Conservation (phyloP, 1,140 invertebrate species). For the Lordiphosa clarofinis region DNA sequence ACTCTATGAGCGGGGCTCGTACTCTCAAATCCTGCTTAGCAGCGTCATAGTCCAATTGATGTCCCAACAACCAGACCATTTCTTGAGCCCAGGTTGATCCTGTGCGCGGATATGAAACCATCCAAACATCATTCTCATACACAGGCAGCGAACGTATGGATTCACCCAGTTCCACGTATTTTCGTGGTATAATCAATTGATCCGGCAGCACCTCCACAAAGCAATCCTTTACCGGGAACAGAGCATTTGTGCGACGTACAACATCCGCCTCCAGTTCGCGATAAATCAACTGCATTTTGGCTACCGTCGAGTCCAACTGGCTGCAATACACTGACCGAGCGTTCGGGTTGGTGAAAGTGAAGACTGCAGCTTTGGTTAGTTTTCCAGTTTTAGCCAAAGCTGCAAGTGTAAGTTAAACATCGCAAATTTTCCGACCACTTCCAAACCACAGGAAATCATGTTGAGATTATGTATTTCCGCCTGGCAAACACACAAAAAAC, state of each 20-base stretch:
- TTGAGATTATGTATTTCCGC: too few species aligned
- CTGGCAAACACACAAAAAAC: too few species aligned
- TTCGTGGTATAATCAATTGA: conserved; percentile 84
- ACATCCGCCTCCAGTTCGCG: conserved; percentile 83
- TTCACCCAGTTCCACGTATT: conserved; percentile 84
- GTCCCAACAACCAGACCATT: conserved; percentile 91
- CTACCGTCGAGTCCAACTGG: conserved; percentile 13
- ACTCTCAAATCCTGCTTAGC: conserved; percentile 86
- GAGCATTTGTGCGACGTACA: conserved; percentile 82
- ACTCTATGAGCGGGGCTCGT: conserved; percentile 81
- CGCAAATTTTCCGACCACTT: not conserved
- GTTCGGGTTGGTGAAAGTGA: conserved; percentile 41
- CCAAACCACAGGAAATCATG: too few species aligned
- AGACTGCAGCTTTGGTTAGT: conserved; percentile 18
- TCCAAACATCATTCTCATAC: conserved; percentile 87
- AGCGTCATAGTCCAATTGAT: conserved; percentile 88
- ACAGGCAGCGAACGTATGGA: conserved; percentile 85
- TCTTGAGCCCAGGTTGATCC: conserved; percentile 94
- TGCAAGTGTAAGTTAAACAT: conserved; percentile 10
- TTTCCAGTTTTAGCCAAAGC: conserved; percentile 12
- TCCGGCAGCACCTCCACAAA: conserved; percentile 87
- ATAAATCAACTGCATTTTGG: conserved; percentile 81
- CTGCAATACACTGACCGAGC: conserved; percentile 27
- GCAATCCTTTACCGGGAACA: conserved; percentile 85
- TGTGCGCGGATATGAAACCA: conserved; percentile 90